Evolutionary conservation across 2,113 vertebrate genomes (phyloP).

Genomic region (Ciconia boyciana): DNA sequence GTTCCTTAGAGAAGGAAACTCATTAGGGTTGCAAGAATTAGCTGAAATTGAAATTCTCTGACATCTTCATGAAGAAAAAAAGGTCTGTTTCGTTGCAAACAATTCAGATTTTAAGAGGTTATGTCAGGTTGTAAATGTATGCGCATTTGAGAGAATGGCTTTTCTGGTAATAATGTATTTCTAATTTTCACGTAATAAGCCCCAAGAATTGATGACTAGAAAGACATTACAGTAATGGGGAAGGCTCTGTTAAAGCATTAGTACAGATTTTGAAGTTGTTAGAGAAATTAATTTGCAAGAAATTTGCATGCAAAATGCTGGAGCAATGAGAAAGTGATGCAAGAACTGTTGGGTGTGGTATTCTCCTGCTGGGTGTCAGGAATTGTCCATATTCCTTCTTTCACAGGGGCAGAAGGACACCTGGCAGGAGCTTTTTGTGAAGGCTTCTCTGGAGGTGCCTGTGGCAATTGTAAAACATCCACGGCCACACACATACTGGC

Average conservation of each 20-base stretch:
- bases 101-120: conserved; percentile 72
- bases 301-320: not conserved
- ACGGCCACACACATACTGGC: not conserved
- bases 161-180: conserved; percentile 73
- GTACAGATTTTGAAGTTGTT: conserved; percentile 42
- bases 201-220: conserved; percentile 57
- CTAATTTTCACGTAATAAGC: conserved; percentile 77
- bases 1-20: conserved; percentile 65
- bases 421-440: not conserved
- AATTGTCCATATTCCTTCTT: not conserved
- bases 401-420: not conserved
- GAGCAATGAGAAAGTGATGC: not conserved
- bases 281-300: conserved; percentile 33
- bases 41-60: conserved; percentile 77
- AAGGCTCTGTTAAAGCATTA: conserved; percentile 41
- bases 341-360: not conserved
- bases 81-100: conserved; percentile 65
- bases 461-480: not conserved
- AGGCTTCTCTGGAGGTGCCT: not conserved
- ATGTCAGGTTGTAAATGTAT: conserved; percentile 73
- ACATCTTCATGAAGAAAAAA: conserved; percentile 71
- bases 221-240: conserved; percentile 70
- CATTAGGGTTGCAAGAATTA: conserved; percentile 72
- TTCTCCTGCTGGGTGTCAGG: not conserved
- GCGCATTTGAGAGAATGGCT: conserved; percentile 63